Conservation (phyloP, 2,113 vertebrate species). For the Rhea americana region DNA sequence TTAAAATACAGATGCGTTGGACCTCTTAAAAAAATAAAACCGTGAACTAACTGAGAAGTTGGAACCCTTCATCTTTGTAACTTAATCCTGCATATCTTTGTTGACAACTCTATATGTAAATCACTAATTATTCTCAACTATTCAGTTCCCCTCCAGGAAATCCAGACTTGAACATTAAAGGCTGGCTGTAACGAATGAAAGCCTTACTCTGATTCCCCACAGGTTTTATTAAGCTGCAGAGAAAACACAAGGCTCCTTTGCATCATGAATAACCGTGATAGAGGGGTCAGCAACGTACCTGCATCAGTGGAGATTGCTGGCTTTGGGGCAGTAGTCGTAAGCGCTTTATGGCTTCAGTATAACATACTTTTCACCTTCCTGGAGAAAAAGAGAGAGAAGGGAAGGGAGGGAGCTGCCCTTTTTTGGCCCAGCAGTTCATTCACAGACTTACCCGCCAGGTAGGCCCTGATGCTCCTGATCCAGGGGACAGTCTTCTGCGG, state of each 20-base stretch:
- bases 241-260: conserved; percentile 21
- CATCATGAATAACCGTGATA: conserved; percentile 33
- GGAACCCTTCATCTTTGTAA: conserved; percentile 18
- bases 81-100: conserved; percentile 20
- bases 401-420: rapidly evolving
- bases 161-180: conserved; percentile 54
- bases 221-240: conserved; percentile 48
- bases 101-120: conserved; percentile 55
- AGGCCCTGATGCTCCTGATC: neutral
- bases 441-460: neutral
- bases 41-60: neutral
- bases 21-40: conserved; percentile 27
- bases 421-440: neutral
- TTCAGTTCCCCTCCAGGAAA: conserved; percentile 41
- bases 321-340: conserved; percentile 11
- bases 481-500: neutral
- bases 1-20: conserved; percentile 53
- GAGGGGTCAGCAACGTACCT: conserved; percentile 44
- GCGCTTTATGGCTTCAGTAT: neutral
- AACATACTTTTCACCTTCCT: neutral
- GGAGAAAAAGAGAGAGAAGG: neutral
- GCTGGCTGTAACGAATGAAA: conserved; percentile 44
- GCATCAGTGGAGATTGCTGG: neutral
- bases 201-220: neutral
- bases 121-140: conserved; percentile 39